Evolutionary conservation across 2,113 vertebrate species (phyloP).

Genomic region (Aix galericulata): DNA sequence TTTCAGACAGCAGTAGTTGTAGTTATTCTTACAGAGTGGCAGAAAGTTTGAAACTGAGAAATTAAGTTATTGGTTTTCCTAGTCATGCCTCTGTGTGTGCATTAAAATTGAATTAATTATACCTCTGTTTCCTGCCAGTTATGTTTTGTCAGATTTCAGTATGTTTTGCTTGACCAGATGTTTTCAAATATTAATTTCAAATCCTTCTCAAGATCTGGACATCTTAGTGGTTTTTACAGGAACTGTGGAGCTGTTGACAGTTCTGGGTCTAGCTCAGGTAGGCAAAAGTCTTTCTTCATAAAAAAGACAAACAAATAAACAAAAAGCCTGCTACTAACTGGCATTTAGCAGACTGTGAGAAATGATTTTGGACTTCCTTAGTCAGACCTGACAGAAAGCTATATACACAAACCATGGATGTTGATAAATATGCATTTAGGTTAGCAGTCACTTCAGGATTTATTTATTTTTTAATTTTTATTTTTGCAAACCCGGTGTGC

Average conservation of each 20-base stretch:
- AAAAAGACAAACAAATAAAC: slow-evolving; percentile 4
- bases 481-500: background rate
- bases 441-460: background rate
- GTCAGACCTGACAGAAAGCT: background rate
- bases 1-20: slow-evolving; percentile 55
- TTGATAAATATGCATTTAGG: background rate
- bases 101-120: slow-evolving; percentile 36
- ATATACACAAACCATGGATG: background rate
- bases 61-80: slow-evolving; percentile 56
- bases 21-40: slow-evolving; percentile 65
- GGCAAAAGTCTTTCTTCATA: background rate
- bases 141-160: background rate
- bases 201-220: background rate
- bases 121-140: background rate
- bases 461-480: too few species aligned
- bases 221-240: background rate
- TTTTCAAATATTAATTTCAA: slow-evolving; percentile 53
- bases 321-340: background rate
- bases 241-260: slow-evolving; percentile 26
- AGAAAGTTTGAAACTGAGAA: slow-evolving; percentile 56
- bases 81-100: background rate
- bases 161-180: slow-evolving; percentile 52
- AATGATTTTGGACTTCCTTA: background rate
- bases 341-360: slow-evolving; percentile 27
- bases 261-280: slow-evolving; percentile 10